phyloP scores from a whole-genome alignment of 2,113 vertebrate genomes.

The Cebidichthys violaceus region DNA sequence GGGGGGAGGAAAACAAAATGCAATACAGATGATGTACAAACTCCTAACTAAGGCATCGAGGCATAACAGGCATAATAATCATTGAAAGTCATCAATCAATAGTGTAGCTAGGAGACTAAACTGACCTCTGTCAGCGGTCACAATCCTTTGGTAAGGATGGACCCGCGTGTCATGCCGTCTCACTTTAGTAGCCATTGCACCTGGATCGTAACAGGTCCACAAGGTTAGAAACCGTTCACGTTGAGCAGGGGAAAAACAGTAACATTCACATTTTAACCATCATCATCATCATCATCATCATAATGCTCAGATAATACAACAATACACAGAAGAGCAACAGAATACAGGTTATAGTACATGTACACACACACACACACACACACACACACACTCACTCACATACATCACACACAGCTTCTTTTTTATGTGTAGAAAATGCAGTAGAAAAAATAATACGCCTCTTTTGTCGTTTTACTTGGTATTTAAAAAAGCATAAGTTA shows the following conservation, averaged over 20 bases:
- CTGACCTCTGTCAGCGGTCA: slow-evolving; percentile 91
- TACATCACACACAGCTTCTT: slow-evolving; percentile 20
- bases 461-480: slow-evolving; percentile 62
- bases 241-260: slow-evolving; percentile 73
- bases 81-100: slow-evolving; percentile 78
- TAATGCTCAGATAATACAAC: slow-evolving; percentile 72
- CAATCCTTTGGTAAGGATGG: slow-evolving; percentile 93
- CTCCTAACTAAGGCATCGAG: slow-evolving; percentile 78
- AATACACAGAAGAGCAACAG: slow-evolving; percentile 68
- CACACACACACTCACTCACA: slow-evolving; percentile 56
- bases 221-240: slow-evolving; percentile 85
- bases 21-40: slow-evolving; percentile 68
- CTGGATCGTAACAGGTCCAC: slow-evolving; percentile 88
- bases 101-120: slow-evolving; percentile 84
- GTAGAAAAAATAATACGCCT: slow-evolving; percentile 73
- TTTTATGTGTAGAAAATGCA: slow-evolving; percentile 69
- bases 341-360: slow-evolving; percentile 76
- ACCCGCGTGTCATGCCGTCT: slow-evolving; percentile 89
- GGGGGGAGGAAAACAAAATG: slow-evolving; percentile 41
- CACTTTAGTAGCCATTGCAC: slow-evolving; percentile 91
- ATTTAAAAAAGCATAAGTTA: slow-evolving; percentile 80
- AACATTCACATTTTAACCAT: slow-evolving; percentile 81
- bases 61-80: slow-evolving; percentile 73
- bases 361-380: slow-evolving; percentile 64
- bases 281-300: slow-evolving; percentile 69